Conservation (phyloP, 2,888 invertebrate genomes). For the Aspidiotus destructor region DNA sequence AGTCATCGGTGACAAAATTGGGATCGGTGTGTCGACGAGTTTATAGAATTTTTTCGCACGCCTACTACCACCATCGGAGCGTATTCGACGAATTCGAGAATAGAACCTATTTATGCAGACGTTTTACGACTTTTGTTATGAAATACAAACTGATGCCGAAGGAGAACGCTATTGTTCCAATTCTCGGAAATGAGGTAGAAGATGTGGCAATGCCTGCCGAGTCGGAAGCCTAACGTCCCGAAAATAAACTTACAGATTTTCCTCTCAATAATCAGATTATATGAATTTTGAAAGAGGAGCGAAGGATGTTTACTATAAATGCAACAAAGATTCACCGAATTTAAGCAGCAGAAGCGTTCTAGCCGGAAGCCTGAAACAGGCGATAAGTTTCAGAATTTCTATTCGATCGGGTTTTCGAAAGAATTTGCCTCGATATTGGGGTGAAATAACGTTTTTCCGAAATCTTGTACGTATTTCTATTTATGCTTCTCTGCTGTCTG, state of each 20-base stretch:
- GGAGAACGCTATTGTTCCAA: conserved; percentile 96
- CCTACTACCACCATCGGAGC: conserved; percentile 93
- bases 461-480: no score
- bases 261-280: not conserved
- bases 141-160: conserved; percentile 98
- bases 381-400: no score
- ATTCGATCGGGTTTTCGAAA: no score
- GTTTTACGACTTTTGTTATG: conserved; percentile 94
- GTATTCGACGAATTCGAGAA: conserved; percentile 98
- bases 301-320: no score
- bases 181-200: conserved; percentile 67
- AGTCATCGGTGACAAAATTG: conserved; percentile 95
- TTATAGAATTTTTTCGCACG: conserved; percentile 98
- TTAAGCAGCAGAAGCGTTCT: no score
- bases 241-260: no score
- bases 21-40: conserved; percentile 97
- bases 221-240: conserved; percentile 45
- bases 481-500: no score
- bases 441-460: no score
- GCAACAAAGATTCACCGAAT: no score
- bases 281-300: not conserved
- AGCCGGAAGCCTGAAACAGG: no score
- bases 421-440: no score
- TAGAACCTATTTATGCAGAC: conserved; percentile 87
- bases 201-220: conserved; percentile 44